Evolutionary conservation across 2,113 vertebrate species (phyloP), one percentile per base, ranked within the genome.

Genomic region (Hymenochirus boettgeri): DNA sequence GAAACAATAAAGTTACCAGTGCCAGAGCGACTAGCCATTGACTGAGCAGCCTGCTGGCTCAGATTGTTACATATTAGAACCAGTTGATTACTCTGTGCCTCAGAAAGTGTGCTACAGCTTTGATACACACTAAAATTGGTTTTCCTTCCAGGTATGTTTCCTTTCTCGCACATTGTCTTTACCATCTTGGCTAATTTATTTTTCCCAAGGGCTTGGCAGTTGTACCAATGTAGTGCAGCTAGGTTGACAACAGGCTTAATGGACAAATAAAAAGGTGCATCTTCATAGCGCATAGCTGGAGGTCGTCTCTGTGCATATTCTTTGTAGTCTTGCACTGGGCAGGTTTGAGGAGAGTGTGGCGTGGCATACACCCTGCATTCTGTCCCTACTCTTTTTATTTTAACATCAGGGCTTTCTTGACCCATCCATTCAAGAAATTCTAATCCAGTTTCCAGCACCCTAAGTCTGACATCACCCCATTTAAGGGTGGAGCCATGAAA

Each of bases 181-280:
- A 92, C 90, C 89, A 92, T 92, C 81, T 92, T 92, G 71, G 90
- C 89, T 60, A 91, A 79, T 73, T 91, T 92, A 73, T 92, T 92
- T 77, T 92, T 92, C 61, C 90, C 90, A 3, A 92, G 85, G 27
- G 90, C 89, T 64, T 91, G 89, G 73, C 90, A 90, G 11, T 92
- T 92, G 80, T 91, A 92, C 89, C 90, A 91, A 29, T 92, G 89
- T 21, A 92, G 86, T 0, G 90, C 88, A 0, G 90, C 90, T 75
- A 92, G 53, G 75, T 92, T 92, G 65, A 91, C 89, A 0, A 91
- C 90, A 0, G 90, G 89, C 62, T 92, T 92, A 75, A 92, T 92
- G 70, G 90, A 92, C 61, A 92, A 52, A 71, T 92, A 91, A 19
- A 92, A 91, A 2, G 90, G 90, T 0, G 90, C 89, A 0, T 90